Conservation (phyloP, 1,140 invertebrate species). For the Ptiloglossa arizonensis region DNA sequence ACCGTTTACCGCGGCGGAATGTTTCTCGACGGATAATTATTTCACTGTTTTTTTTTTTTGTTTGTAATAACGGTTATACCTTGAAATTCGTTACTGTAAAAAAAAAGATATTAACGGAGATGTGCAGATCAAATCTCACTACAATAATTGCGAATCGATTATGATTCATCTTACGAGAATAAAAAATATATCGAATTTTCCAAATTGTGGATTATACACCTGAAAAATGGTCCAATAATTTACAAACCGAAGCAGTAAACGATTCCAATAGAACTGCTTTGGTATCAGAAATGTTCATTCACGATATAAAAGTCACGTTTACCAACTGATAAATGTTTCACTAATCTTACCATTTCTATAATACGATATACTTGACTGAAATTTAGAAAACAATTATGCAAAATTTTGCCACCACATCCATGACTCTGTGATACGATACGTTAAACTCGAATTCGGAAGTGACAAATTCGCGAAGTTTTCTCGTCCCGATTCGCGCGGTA, state of each 20-base stretch:
- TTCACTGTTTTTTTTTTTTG: too few relatives aligned
- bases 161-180: background rate
- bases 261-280: background rate
- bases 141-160: background rate
- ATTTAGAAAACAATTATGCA: background rate
- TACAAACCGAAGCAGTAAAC: conserved; percentile 14
- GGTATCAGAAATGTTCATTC: background rate
- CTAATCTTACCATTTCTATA: background rate
- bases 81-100: background rate
- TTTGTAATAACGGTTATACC: background rate
- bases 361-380: background rate
- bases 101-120: background rate
- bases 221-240: background rate
- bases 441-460: too few relatives aligned
- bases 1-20: background rate
- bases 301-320: background rate
- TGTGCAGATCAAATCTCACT: background rate
- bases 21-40: background rate
- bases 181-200: background rate
- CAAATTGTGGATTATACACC: background rate
- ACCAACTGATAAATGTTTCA: background rate
- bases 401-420: background rate
- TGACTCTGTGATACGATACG: too few relatives aligned
- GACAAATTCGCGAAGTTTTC: too few relatives aligned
- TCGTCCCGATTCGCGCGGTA: too few relatives aligned